These are phyloP conservation scores for Holacanthus passer DNA, from an alignment of 2,113 vertebrate species.

Conservation along the genomic window DNA sequence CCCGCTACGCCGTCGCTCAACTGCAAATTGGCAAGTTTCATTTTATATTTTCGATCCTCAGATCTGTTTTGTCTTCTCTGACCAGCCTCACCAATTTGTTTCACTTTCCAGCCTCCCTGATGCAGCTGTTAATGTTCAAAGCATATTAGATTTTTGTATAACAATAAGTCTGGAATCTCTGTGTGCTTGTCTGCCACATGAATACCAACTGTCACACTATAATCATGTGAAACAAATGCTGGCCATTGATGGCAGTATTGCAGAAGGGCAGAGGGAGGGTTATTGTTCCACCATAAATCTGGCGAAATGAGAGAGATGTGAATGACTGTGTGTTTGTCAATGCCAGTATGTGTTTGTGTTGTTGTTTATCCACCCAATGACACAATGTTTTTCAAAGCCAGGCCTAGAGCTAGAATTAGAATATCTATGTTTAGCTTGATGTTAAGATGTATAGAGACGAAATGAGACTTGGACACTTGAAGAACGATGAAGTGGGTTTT, in stretches of 20 bases:
- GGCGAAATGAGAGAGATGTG: conserved; percentile 40
- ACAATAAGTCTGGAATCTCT: conserved; percentile 54
- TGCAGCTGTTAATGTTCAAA: conserved; percentile 64
- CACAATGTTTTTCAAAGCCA: conserved; percentile 42
- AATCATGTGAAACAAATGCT: conserved; percentile 64
- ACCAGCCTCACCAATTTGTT: conserved; percentile 56
- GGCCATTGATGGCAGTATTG: conserved; percentile 51
- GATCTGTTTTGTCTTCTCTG: conserved; percentile 48
- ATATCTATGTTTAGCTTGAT: conserved; percentile 53
- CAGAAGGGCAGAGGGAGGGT: conserved; percentile 43
- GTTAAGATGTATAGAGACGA: conserved; percentile 35
- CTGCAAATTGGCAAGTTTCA: conserved; percentile 58
- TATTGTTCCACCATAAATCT: conserved; percentile 60
- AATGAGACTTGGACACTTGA: conserved; percentile 48
- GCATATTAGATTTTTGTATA: conserved; percentile 51
- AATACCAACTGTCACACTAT: conserved; percentile 54
- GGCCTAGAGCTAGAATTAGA: conserved; percentile 48
- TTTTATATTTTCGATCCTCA: conserved; percentile 50
- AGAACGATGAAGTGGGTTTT: conserved; percentile 56
- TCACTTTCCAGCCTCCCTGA: conserved; percentile 36
- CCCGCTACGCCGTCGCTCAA: conserved; percentile 3
- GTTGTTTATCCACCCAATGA: conserved; percentile 19
- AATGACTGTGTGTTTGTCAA: conserved; percentile 9
- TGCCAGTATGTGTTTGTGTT: conserved; percentile 13
- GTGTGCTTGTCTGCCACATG: conserved; percentile 46